Evolutionary conservation across 2,797 vertebrate genomes (phyloP).

Genomic region (Poecilia picta): DNA sequence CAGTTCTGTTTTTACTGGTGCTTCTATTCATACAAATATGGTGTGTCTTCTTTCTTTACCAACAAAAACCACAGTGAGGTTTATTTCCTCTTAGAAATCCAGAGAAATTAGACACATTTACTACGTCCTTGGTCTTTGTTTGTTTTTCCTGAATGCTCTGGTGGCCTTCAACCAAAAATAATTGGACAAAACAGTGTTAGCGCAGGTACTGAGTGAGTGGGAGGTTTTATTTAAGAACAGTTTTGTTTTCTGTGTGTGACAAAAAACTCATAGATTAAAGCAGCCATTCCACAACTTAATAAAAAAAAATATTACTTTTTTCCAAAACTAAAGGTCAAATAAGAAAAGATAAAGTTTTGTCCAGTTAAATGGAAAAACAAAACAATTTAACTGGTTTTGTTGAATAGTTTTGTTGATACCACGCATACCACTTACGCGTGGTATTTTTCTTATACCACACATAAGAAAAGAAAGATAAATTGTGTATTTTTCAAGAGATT

Average conservation of each 20-base stretch:
- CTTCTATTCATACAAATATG: not conserved
- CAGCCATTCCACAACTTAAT: not conserved
- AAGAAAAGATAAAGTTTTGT: not conserved
- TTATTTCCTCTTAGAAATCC: not conserved
- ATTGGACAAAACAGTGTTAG: conserved; percentile 53
- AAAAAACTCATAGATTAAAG: conserved; percentile 39
- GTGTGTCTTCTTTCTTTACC: not conserved
- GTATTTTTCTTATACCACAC: too few species aligned
- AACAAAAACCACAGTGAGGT: not conserved
- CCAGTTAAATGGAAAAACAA: not conserved
- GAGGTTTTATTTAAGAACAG: conserved; percentile 46
- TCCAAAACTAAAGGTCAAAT: conserved; percentile 1
- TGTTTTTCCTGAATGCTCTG: conserved; percentile 27
- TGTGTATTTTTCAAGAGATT: not conserved
- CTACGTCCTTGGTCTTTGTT: conserved; percentile 46
- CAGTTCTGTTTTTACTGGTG: not conserved
- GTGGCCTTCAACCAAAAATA: conserved; percentile 55
- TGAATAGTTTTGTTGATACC: too few species aligned
- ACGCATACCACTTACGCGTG: too few species aligned
- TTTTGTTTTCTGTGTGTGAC: conserved; percentile 33
- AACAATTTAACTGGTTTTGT: not conserved
- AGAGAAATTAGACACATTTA: conserved; percentile 58
- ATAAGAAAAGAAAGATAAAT: not conserved
- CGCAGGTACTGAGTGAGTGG: conserved; percentile 50
- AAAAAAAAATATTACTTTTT: not conserved